phyloP scores from a whole-genome alignment of 2,797 vertebrate species.

The Enteromius viviparus region DNA sequence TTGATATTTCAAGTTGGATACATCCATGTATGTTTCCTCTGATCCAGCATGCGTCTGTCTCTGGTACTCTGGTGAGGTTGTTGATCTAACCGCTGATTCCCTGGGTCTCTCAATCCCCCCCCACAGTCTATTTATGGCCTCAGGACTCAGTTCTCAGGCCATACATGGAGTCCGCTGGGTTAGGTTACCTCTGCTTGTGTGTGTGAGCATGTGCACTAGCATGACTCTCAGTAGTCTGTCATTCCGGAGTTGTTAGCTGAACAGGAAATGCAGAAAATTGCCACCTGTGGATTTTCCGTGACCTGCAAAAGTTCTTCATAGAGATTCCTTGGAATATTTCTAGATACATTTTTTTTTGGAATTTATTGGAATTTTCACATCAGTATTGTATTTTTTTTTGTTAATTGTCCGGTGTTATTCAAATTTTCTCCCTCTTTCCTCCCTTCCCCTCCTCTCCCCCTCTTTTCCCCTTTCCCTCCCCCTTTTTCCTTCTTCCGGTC shows the following conservation, averaged over 20 bases:
- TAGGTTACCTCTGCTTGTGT: slow-evolving; percentile 68
- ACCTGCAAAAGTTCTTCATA: slow-evolving; percentile 1
- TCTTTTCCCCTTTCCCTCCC: neutral
- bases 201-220: slow-evolving; percentile 23
- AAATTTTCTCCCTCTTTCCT: neutral
- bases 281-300: slow-evolving; percentile 48
- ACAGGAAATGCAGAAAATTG: slow-evolving; percentile 50
- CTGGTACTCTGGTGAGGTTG: slow-evolving; percentile 19
- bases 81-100: slow-evolving; percentile 56
- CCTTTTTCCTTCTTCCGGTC: neutral
- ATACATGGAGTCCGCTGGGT: slow-evolving; percentile 80
- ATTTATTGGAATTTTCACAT: neutral
- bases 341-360: neutral
- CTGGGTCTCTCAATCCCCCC: neutral
- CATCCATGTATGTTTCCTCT: neutral
- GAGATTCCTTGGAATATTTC: slow-evolving; percentile 42
- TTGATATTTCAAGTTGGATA: neutral
- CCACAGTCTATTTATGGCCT: slow-evolving; percentile 79
- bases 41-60: neutral
- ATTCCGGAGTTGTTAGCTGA: slow-evolving; percentile 52
- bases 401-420: neutral
- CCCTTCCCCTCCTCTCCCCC: neutral
- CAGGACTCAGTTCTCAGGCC: slow-evolving; percentile 72
- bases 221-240: slow-evolving; percentile 39
- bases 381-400: neutral